phyloP scores from a whole-genome alignment of 1,140 invertebrate species.

The Trachymyrmex septentrionalis region DNA sequence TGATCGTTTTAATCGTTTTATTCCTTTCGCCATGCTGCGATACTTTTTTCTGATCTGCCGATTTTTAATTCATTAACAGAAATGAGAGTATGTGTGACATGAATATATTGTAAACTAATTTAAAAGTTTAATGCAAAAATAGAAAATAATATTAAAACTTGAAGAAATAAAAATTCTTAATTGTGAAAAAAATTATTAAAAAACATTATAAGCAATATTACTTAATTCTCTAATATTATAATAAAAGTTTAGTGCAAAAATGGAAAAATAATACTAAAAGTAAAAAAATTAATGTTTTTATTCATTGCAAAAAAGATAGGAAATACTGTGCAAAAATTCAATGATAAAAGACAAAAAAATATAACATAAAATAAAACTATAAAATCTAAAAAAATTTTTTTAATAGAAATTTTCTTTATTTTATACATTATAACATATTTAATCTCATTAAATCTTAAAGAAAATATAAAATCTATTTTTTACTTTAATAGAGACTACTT shows the following conservation, averaged over 20 bases:
- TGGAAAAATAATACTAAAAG: background rate
- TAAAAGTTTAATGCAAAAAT: background rate
- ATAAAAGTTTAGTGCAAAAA: background rate
- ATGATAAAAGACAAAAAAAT: background rate
- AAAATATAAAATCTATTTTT: background rate
- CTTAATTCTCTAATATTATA: too few relatives aligned
- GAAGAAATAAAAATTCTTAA: background rate
- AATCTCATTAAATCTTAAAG: background rate
- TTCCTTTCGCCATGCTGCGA: conserved; percentile 20
- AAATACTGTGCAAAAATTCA: background rate
- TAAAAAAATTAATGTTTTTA: background rate
- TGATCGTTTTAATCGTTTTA: conserved; percentile 67
- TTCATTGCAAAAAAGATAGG: background rate
- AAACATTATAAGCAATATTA: background rate
- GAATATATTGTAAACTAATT: background rate
- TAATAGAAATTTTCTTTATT: background rate
- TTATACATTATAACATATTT: background rate
- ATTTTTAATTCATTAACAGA: conserved; percentile 41
- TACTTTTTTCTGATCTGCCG: background rate
- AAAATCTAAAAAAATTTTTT: background rate
- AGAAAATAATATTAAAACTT: background rate
- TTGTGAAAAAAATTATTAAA: background rate
- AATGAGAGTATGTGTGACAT: background rate
- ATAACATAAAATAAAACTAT: too few relatives aligned
- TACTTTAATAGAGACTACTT: background rate